Base-by-base conservation (phyloP, 2,797 vertebrate species). In the Rhinella marina region DNA sequence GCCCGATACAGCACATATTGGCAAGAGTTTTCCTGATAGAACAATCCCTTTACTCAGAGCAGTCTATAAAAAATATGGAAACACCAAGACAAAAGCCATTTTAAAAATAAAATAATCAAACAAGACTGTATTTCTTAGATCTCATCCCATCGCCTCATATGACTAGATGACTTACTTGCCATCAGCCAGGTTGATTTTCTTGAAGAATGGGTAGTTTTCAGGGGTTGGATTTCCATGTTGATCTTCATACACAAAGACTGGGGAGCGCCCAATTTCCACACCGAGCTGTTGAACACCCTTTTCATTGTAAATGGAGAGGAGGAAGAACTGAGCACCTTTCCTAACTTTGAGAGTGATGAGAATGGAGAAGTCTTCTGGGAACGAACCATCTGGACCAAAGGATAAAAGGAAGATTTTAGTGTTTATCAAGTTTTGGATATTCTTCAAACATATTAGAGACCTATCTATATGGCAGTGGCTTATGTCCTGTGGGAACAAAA, bases 281-380 rank as follows among this genome's bases (percentile, higher is more conserved):
- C 97, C 97, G 80, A 98, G 91, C 92, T 97, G 97, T 93, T 97
- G 97, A 12, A 94, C 92, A 0, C 97, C 96, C 0, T 92, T 93
- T 72, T 95, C 94, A 7, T 98, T 94, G 2, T 97, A 98, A 68
- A 98, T 0, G 0, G 97, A 98, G 3, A 99, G 91, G 64, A 98
- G 92, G 90, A 98, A 96, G 87, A 96, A 95, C 90, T 94, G 96
- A 5, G 92, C 91, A 68, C 94, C 96, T 50, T 94, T 95, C 88
- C 91, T 96, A n/a, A 94, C 95, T 76, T 96, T 93, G 21, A 97
- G 75, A 0, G 97, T 97, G 29, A 94, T 72, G 94, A 98, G 94
- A 91, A 98, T 75, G 0, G 98, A 97, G 93, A 99, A 99, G 87
- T 97, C 92, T 91, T 93, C 92, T 0, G 97, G 97, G 90, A 99